phyloP scores from a whole-genome alignment of 2,888 invertebrate species.

The Drosophila mettleri region DNA sequence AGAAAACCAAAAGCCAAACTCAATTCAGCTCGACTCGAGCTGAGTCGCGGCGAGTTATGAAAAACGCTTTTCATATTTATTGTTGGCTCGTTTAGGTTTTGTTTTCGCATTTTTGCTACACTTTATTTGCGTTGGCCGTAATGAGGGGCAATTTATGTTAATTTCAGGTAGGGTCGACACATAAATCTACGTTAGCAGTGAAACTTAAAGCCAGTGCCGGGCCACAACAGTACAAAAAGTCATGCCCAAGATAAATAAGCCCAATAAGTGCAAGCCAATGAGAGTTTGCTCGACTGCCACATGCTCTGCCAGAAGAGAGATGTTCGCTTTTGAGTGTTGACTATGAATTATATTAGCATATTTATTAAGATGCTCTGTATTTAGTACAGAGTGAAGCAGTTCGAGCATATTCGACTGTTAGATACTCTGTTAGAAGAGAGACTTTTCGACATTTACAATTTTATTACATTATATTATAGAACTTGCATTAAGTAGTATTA shows the following conservation, averaged over 20 bases:
- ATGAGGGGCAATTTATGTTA: constrained; percentile 77
- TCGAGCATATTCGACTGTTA: background rate
- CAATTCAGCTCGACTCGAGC: constrained; percentile 26
- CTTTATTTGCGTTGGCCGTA: constrained; percentile 57
- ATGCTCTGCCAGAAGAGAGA: background rate
- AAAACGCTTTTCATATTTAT: constrained; percentile 75
- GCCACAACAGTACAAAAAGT: constrained; percentile 41
- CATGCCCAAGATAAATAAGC: constrained; percentile 40
- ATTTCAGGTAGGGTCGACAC: constrained; percentile 71
- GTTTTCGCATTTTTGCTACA: constrained; percentile 29
- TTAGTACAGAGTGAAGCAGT: background rate
- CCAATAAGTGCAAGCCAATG: background rate
- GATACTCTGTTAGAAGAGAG: background rate
- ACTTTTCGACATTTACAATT: no score
- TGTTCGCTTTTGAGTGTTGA: no score
- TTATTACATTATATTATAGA: no score
- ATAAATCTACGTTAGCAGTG: constrained; percentile 74
- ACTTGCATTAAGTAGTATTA: no score
- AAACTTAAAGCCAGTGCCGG: constrained; percentile 64
- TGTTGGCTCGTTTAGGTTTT: constrained; percentile 56
- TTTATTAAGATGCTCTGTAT: background rate
- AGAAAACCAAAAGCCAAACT: constrained; percentile 33
- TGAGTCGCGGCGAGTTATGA: constrained; percentile 31
- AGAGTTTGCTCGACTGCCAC: background rate
- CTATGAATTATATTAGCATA: no score